A percentile compares a stretch with the other conserved stretches of the same genome.
phyloP scores from a whole-genome alignment of 2,797 vertebrate species.

The Cossypha niveicapilla region DNA sequence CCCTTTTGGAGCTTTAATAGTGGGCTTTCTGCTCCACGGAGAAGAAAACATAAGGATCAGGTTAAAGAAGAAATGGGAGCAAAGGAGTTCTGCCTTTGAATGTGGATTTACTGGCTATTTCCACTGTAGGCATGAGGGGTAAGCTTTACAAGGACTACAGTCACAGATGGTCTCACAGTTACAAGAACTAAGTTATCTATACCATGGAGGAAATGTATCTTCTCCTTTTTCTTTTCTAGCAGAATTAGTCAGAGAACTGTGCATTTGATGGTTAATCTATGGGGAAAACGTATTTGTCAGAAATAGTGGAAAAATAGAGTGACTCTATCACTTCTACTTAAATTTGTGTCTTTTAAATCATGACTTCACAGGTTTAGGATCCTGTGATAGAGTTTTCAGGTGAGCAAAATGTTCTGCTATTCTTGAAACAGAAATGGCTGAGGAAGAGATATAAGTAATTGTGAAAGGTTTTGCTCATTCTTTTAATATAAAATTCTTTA shows the following conservation, averaged over 20 bases:
- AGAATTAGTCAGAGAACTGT: not conserved
- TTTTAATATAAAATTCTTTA: not conserved
- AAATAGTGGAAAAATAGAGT: not conserved
- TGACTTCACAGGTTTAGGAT: not conserved
- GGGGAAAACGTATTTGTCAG: not conserved
- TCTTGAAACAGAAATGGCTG: not conserved
- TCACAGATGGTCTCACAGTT: not conserved
- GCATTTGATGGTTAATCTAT: not conserved
- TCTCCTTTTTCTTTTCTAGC: not conserved
- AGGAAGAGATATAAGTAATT: not conserved
- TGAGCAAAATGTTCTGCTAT: not conserved
- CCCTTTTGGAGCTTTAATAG: not conserved
- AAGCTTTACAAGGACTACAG: not conserved
- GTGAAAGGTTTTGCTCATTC: not conserved
- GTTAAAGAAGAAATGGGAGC: not conserved
- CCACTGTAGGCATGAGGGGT: not conserved
- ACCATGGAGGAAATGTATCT: not conserved
- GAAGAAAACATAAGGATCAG: not conserved
- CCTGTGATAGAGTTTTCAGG: not conserved
- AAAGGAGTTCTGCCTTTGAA: not conserved
- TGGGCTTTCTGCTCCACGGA: not conserved
- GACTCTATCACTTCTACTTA: not conserved
- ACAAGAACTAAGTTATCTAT: not conserved
- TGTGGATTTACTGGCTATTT: not conserved
- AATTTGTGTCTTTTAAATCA: not conserved